phyloP scores from a whole-genome alignment of 2,797 vertebrate genomes.

The Chrysocyon brachyurus region DNA sequence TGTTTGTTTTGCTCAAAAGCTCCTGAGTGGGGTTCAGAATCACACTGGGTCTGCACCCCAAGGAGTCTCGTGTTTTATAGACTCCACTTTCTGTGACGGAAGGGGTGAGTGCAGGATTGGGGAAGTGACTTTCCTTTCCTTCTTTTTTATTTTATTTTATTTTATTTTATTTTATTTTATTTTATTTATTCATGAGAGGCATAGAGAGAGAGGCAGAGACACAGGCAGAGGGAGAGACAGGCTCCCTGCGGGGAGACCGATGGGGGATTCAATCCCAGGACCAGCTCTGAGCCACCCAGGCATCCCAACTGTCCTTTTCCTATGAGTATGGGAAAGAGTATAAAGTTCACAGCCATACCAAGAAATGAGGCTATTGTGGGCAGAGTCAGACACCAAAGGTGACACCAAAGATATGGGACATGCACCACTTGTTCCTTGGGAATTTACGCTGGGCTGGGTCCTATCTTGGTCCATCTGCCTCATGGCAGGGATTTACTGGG shows the following conservation, averaged over 20 bases:
- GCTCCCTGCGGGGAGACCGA: no score
- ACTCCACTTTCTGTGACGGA: background rate
- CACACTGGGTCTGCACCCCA: slow-evolving; percentile 36
- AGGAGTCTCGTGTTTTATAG: slow-evolving; percentile 41
- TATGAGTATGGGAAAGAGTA: background rate
- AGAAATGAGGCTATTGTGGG: background rate
- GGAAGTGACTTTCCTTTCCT: background rate
- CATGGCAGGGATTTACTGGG: background rate
- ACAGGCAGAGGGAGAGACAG: no score
- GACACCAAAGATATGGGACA: background rate
- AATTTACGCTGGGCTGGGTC: background rate
- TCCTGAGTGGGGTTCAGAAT: slow-evolving; percentile 65
- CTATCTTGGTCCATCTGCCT: background rate
- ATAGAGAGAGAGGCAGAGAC: no score
- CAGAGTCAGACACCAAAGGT: background rate
- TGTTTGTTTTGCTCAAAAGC: slow-evolving; percentile 77
- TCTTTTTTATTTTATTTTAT: no score
- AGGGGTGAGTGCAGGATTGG: background rate
- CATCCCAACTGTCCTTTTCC: background rate
- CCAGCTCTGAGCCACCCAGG: no score
- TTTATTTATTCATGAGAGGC: no score
- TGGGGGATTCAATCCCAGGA: no score
- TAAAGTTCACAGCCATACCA: background rate
- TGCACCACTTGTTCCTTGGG: background rate
- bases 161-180: no score